A percentile compares a stretch with the other conserved stretches of the same genome.
Evolutionary conservation across 2,797 vertebrate species (phyloP).

Genomic region (Acanthis flammea): DNA sequence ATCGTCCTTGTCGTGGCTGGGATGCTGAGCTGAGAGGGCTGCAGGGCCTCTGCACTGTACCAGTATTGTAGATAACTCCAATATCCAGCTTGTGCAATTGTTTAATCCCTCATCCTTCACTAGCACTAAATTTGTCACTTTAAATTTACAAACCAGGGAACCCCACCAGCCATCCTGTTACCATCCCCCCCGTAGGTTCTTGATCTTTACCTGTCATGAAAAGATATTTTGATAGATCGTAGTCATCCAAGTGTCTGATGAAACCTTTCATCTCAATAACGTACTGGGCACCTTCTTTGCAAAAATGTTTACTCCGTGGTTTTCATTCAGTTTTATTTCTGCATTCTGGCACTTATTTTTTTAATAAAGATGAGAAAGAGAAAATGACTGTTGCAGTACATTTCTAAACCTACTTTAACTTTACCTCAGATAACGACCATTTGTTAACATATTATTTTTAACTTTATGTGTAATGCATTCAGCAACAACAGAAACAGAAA

Average conservation of each 20-base stretch:
- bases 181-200: slow-evolving; percentile 55
- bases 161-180: slow-evolving; percentile 70
- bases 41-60: slow-evolving; percentile 48
- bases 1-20: slow-evolving; percentile 17
- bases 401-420: slow-evolving; percentile 97
- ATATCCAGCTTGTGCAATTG: slow-evolving; percentile 62
- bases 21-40: slow-evolving; percentile 48
- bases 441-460: slow-evolving; percentile 98
- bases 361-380: slow-evolving; percentile 82
- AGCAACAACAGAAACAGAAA: slow-evolving; percentile 67
- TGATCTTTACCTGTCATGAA: slow-evolving; percentile 60
- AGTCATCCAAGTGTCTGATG: slow-evolving; percentile 72
- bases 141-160: slow-evolving; percentile 82
- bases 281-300: slow-evolving; percentile 79
- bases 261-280: slow-evolving; percentile 71
- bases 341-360: slow-evolving; percentile 81
- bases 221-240: slow-evolving; percentile 74
- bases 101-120: slow-evolving; percentile 72
- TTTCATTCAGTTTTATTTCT: slow-evolving; percentile 78
- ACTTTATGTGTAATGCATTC: slow-evolving; percentile 91
- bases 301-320: slow-evolving; percentile 79
- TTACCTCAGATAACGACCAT: slow-evolving; percentile 96
- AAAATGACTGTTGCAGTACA: slow-evolving; percentile 87
- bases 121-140: slow-evolving; percentile 81
- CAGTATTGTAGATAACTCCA: slow-evolving; percentile 64